phyloP scores from a whole-genome alignment of 2,797 vertebrate genomes.

The Microtus californicus region DNA sequence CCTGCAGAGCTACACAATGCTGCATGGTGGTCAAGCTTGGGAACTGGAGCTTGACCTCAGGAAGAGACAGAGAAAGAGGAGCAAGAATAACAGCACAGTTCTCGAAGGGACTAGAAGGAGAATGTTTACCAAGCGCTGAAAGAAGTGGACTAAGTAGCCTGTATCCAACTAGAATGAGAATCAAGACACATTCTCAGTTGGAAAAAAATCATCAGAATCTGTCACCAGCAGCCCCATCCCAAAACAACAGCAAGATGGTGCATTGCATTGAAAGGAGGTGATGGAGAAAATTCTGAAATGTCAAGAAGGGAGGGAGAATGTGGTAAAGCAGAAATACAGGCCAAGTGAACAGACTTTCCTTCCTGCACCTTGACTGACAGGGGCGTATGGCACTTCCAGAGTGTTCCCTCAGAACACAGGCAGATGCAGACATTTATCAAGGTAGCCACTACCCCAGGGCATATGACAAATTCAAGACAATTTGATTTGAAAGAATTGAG shows the following conservation, averaged over 20 bases:
- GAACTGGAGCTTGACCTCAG: not conserved
- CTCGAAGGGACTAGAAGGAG: not conserved
- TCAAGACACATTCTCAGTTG: not conserved
- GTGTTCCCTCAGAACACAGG: not conserved
- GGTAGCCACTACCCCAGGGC: not conserved
- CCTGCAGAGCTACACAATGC: not conserved
- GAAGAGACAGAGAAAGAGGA: not conserved
- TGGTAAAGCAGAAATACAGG: not conserved
- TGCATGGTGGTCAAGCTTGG: not conserved
- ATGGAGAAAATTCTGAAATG: not conserved
- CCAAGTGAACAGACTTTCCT: not conserved
- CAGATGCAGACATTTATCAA: not conserved
- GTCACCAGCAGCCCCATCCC: not conserved
- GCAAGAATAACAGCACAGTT: not conserved
- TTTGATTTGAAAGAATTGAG: not conserved
- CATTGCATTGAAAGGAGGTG: slow-evolving; percentile 24
- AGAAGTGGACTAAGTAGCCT: not conserved
- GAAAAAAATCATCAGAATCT: slow-evolving; percentile 29
- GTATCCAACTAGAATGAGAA: slow-evolving; percentile 1
- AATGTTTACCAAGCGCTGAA: slow-evolving; percentile 12
- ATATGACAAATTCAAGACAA: not conserved
- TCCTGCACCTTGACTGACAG: not conserved
- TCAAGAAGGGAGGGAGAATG: not conserved
- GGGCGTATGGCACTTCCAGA: not conserved
- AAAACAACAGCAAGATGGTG: not conserved